A percentile compares a stretch with the other conserved stretches of the same genome.
Evolutionary conservation across 1,140 invertebrate genomes (phyloP).

Genomic region (Schlechtendalia chinensis): DNA sequence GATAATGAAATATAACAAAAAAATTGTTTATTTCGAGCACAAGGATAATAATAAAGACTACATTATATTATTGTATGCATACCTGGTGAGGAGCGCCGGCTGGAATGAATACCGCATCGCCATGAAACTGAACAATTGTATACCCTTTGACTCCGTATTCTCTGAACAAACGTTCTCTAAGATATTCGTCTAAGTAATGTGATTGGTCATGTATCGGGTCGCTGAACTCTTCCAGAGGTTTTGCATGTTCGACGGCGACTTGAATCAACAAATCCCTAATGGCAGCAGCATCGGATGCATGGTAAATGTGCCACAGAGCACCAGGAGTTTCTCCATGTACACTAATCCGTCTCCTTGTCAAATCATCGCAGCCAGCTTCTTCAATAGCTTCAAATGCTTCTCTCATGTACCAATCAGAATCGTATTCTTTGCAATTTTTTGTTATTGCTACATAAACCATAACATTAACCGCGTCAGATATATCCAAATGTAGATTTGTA

Average conservation of each 20-base stretch:
- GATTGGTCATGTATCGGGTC: conserved; percentile 98
- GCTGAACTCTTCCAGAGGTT: conserved; percentile 79
- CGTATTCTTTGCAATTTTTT: conserved; percentile 65
- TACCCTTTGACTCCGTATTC: conserved; percentile 95
- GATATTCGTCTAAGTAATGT: conserved; percentile 85
- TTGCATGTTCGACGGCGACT: conserved; percentile 85
- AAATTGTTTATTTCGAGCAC: not conserved
- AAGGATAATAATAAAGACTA: too few relatives aligned
- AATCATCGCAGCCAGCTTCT: conserved; percentile 87
- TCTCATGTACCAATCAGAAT: conserved; percentile 57
- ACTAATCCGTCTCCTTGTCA: conserved; percentile 74
- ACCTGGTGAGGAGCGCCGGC: conserved; percentile 95
- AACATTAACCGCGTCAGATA: conserved; percentile 96
- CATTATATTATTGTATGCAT: not conserved
- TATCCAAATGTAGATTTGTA: conserved; percentile 96
- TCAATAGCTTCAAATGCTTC: conserved; percentile 85
- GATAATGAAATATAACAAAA: not conserved
- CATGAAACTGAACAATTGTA: conserved; percentile 93
- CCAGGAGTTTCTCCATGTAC: conserved; percentile 81
- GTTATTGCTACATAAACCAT: conserved; percentile 95
- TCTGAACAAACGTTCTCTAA: conserved; percentile 81
- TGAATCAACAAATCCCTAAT: conserved; percentile 92
- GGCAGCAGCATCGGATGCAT: conserved; percentile 91
- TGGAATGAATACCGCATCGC: conserved; percentile 96
- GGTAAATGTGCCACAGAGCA: conserved; percentile 96